phyloP scores from a whole-genome alignment of 1,140 invertebrate genomes.

The Varroa destructor region DNA sequence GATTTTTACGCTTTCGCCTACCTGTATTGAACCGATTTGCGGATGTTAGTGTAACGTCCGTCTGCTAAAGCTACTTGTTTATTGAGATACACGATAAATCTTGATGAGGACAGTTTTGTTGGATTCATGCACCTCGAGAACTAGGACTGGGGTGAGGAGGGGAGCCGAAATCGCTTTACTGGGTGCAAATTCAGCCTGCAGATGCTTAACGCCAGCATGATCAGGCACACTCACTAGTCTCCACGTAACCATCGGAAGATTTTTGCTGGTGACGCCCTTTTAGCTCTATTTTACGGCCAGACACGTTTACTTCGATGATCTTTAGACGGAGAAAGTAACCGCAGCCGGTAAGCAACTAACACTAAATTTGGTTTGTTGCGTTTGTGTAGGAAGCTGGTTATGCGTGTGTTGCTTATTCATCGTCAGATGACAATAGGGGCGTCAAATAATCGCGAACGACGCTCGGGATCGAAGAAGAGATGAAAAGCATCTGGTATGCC shows the following conservation, averaged over 20 bases:
- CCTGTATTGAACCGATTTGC: no score
- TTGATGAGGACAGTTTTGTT: background rate
- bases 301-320: constrained; percentile 3
- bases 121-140: background rate
- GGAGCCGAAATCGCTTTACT: background rate
- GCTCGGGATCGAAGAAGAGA: constrained; percentile 1
- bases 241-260: background rate
- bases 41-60: no score
- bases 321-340: constrained; percentile 4
- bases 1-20: no score
- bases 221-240: background rate
- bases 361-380: constrained; percentile 5
- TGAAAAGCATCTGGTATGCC: background rate
- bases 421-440: background rate
- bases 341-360: constrained; percentile 7
- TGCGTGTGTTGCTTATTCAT: background rate
- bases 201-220: background rate
- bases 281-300: background rate
- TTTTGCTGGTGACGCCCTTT: constrained; percentile 5
- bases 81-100: background rate
- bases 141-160: background rate
- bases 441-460: constrained; percentile 10
- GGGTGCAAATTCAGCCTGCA: constrained; percentile 7
- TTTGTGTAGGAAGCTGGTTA: background rate
- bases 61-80: no score